Conservation (phyloP, 2,113 vertebrate genomes). For the Mesembrinibis cayennensis region DNA sequence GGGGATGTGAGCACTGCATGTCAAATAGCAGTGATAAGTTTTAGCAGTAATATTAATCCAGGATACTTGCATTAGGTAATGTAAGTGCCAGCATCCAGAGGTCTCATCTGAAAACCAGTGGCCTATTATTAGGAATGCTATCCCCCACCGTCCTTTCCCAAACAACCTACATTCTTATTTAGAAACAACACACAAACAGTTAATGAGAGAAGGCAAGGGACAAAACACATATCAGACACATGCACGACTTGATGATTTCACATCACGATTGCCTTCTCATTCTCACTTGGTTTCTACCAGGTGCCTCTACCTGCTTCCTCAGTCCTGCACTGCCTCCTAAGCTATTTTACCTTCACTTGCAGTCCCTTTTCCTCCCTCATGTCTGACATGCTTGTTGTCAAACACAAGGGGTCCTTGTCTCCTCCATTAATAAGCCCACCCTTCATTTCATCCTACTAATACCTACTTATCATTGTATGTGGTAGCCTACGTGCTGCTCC, state of each 20-base stretch:
- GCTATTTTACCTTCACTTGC: not conserved
- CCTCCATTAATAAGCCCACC: not conserved
- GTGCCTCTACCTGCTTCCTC: not conserved
- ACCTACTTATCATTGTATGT: not conserved
- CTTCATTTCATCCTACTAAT: not conserved
- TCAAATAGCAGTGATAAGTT: not conserved
- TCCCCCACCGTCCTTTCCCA: not conserved
- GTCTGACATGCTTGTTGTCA: not conserved
- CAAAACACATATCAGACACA: not conserved
- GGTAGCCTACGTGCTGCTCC: not conserved
- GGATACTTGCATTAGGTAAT: not conserved
- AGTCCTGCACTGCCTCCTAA: not conserved
- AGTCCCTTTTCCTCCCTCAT: not conserved
- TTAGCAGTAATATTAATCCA: not conserved
- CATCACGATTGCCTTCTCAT: not conserved
- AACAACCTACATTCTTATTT: not conserved
- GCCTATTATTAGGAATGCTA: not conserved
- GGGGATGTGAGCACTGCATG: not conserved
- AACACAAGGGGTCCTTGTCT: not conserved
- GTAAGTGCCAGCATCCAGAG: not conserved
- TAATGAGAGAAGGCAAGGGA: not conserved
- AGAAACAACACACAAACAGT: not conserved
- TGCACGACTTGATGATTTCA: not conserved
- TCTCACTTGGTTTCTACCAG: not conserved
- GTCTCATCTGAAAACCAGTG: not conserved